These are phyloP conservation scores for Heliconius aoede DNA, from an alignment of 2,888 invertebrate genomes.

Conservation along the genomic window DNA sequence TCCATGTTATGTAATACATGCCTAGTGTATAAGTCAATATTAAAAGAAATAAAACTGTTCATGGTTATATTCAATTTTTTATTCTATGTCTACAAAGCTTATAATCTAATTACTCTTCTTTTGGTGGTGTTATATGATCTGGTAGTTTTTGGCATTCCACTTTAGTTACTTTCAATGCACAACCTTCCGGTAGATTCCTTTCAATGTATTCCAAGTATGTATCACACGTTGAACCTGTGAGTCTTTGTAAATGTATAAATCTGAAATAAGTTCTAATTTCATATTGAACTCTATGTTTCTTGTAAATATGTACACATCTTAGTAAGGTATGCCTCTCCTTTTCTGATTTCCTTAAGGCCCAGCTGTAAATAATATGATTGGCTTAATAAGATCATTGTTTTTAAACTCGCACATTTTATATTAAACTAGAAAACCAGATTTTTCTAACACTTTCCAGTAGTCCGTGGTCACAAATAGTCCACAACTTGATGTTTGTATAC, in stretches of 20 bases:
- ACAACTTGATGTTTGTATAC: too few species aligned
- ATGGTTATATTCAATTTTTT: slow-evolving; percentile 33
- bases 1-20: slow-evolving; percentile 14
- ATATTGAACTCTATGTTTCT: slow-evolving; percentile 97
- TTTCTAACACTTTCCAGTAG: background rate
- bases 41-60: slow-evolving; percentile 35
- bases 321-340: slow-evolving; percentile 92
- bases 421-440: background rate
- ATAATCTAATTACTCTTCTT: slow-evolving; percentile 51
- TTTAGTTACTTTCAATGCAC: slow-evolving; percentile 95
- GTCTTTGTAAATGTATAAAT: slow-evolving; percentile 90
- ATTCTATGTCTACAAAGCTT: slow-evolving; percentile 43
- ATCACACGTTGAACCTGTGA: slow-evolving; percentile 98
- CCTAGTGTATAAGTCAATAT: slow-evolving; percentile 9
- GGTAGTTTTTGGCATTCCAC: slow-evolving; percentile 85
- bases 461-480: too few species aligned
- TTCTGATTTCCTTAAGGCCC: slow-evolving; percentile 87
- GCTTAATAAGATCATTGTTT: background rate
- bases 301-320: slow-evolving; percentile 94
- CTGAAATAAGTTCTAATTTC: slow-evolving; percentile 96
- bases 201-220: slow-evolving; percentile 98
- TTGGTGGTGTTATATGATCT: slow-evolving; percentile 80
- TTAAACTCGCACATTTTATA: too few species aligned
- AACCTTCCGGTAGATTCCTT: slow-evolving; percentile 98
- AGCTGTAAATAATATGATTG: slow-evolving; percentile 82